Base-by-base conservation (phyloP, 2,888 invertebrate genomes). In the Drosophila subquinaria region DNA sequence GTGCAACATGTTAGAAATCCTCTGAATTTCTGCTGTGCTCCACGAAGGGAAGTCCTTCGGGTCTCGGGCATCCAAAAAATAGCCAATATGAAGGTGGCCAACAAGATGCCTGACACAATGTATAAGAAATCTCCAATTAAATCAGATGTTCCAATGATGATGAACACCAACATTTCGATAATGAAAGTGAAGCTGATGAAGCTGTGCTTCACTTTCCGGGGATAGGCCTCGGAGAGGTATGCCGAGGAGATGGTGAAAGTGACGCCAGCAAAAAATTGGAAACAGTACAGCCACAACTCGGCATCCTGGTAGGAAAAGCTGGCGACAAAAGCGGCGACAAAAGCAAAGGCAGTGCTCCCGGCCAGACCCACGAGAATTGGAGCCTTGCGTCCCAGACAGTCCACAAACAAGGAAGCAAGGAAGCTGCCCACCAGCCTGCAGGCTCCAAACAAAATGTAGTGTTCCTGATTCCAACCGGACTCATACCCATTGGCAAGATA, bases 31-130 rank as follows among this genome's bases (percentile, higher is more conserved):
- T 61, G 50, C 42, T 84, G 80, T 6, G 92, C 84, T 17, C 86
- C 84, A 0, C 82, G 76, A 35, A 92, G 53, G 0, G 89, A 85
- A 2, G 74, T 71, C 17, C 59, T 11, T 50, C 77, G 86, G 0
- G 92, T 92, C 73, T 92, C 92, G 3, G 92, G 92, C 62, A 91
- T 60, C 3, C 53, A 43, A 6, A 71, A 33, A 23, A 85, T 55
- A 6, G 70, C 70, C 0, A 88, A 0, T 0, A 78, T 0, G n/a
- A 72, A 73, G 30, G 76, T 79, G 0, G 53, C 8, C 0, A 76
- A 2, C 4, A 73, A 82, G 1, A 88, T n/a, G 4, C 47, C 67
- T 4, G 84, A 91, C n/a, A 84, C 43, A 3, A 64, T 43, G 40
- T 76, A 77, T 20, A 80, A 73, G 67, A 79, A 90, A 2, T 40